Evolutionary conservation across 2,888 invertebrate genomes (phyloP), one percentile per base, ranked within the genome.

Genomic region (Eupithecia insigniata): DNA sequence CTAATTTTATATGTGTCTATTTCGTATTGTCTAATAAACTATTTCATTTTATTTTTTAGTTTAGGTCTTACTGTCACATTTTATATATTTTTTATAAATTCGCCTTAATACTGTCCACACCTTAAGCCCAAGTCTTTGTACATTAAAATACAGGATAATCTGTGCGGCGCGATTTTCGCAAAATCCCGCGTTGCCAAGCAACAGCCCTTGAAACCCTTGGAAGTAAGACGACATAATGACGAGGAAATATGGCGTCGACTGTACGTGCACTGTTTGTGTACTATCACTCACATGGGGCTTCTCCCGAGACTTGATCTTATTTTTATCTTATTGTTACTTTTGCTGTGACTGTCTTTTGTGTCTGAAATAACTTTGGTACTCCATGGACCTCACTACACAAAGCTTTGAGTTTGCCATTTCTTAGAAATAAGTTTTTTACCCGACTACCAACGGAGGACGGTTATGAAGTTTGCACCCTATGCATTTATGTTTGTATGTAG

Each of bases 151-250:
- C 84, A 81, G 82, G 83, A 85, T 87, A 87, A 89, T 85, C 87
- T 86, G 85, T 87, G 84, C 85, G 84, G 84, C 86, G 84, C 87
- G 88, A 88, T 91, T 90, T 88, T 89, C 88, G 85, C 79, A 82
- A 88, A 90, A 92, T 90, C 91, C 87, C 82, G 83, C 78, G 91
- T 92, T 88, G 85, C 85, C 81, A 89, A 84, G 73, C 86, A 79
- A 89, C 92, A 82, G 84, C 87, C 90, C 89, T 89, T 84, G 84
- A 86, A 83, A 84, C 87, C 86, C 89, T 82, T 81, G 76, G 79
- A 83, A 84, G 85, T 87, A 86, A 87, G 85, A 82, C 84, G 83
- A 89, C 90, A 91, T 92, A 93, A 92, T 92, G 92, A 92, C 87
- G 82, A 85, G 84, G 87, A 90, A 89, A 91, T 88, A 90, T 87